Base-by-base conservation (phyloP, 1,140 invertebrate genomes). In the Aphaenogaster rudis region DNA sequence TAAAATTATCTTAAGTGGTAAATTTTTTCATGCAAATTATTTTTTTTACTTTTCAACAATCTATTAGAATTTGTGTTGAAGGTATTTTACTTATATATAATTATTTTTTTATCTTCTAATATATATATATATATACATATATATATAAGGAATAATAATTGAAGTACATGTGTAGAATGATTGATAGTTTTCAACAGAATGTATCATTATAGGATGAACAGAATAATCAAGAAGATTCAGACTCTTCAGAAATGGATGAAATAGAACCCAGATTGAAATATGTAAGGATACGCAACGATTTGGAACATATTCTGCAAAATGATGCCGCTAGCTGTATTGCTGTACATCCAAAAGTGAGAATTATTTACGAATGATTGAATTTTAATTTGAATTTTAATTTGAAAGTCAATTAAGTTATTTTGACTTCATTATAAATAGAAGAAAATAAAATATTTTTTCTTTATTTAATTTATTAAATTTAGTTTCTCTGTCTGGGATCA, bases 241-340 rank as follows among this genome's bases (percentile, higher is more conserved):
- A 96, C 86, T 94, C 94, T 42, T 82, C 80, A 39, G 95, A 95
- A 11, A 93, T 95, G 52, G 96, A 97, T 87, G 98, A 99, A 93
- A 96, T 97, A 85, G 99, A 99, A 93, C 99, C 99, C 0, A 98
- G 98, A 95, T 96, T 99, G 33, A 99, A 99, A 95, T 99, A 99
- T 96, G 97, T 98, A 88, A 96, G 99, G 71, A 97, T 99, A 93
- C 96, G 96, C 67, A 99, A 99, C 96, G 98, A 99, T 96, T 94
- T 99, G 6, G 96, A 97, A 90, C 96, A 97, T 89, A 99, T 99
- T 92, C 95, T 99, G 4, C 96, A 97, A 93, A 98, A 97, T 91
- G 98, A 99, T 96, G 97, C 98, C 87, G 98, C 98, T 36, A 98
- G 97, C 94, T 99, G 98, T 93, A 97, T 99, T 90, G 97, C 98